Base-by-base conservation (phyloP, 2,797 vertebrate species). In the Diglossa cyanea region DNA sequence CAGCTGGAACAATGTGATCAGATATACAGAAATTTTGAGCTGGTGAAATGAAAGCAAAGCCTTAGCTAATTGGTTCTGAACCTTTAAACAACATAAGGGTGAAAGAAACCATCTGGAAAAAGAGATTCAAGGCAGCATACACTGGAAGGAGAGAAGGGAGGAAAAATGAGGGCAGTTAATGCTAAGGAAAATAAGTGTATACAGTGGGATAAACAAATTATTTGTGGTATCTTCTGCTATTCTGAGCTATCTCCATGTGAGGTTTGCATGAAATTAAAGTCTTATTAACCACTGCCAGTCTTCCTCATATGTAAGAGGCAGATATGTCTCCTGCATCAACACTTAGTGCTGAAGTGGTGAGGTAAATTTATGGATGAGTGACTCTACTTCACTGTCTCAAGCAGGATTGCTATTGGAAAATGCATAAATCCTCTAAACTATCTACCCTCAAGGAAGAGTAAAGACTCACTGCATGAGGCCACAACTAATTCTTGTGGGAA, bases 81-180 rank as follows among this genome's bases (percentile, higher is more conserved):
- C 16, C 13, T 61, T 92, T 81, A 45, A 37, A 55, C 39, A 93
- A 39, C 28, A 8, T 33, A 58, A 85, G 40, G 28, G 10, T 55
- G 65, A 75, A 48, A 68, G 65, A 93, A 94, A 47, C 62, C 73
- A 84, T 54, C 66, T 94, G 86, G 77, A 61, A 73, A 78, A 89
- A 78, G 65, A 88, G 50, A 60, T 65, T 40, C 7, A 51, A 77
- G 63, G 50, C 48, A 85, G 48, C 7, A 24, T 65, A 7, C 31
- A 37, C 3, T 55, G 65, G 33, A 80, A 76, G 19, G 45, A 76
- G 37, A 82, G 26, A 86, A 87, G 76, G 33, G 88, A 57, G 16
- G 57, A 35, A 82, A 33, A 8, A 42, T 5, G 2, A 57, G 30
- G 17, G 12, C 65, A 54, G 33, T n/a, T 72, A 33, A 57, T 60